phyloP scores from a whole-genome alignment of 2,888 invertebrate genomes.

The Coelogynopora nodosa region DNA sequence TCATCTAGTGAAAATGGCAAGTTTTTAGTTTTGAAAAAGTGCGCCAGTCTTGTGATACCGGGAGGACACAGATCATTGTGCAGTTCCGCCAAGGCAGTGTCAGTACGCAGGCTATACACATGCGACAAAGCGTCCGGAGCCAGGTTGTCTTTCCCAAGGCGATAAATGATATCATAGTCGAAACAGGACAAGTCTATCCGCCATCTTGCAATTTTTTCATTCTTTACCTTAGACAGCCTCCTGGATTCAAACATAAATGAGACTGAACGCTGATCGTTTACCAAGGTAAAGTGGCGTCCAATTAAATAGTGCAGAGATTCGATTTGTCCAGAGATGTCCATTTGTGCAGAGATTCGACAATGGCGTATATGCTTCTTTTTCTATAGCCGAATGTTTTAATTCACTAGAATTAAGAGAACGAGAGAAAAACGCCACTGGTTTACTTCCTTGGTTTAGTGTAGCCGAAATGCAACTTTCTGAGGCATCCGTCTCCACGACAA shows the following conservation, averaged over 20 bases:
- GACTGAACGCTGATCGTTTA: neutral
- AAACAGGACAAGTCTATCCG: constrained; percentile 35
- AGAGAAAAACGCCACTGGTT: neutral
- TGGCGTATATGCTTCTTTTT: neutral
- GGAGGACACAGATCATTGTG: constrained; percentile 48
- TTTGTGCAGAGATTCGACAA: neutral
- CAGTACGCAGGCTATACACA: neutral
- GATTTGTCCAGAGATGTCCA: no score
- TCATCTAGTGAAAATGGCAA: constrained; percentile 46
- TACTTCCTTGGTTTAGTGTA: neutral
- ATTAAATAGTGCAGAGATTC: neutral
- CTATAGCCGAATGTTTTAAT: neutral
- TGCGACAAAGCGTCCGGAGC: constrained; percentile 37
- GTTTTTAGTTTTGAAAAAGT: constrained; percentile 46
- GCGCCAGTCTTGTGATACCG: constrained; percentile 44
- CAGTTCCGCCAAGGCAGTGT: constrained; percentile 33
- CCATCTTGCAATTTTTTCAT: constrained; percentile 42
- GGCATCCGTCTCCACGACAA: constrained; percentile 30
- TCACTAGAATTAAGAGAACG: neutral
- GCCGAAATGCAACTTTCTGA: neutral
- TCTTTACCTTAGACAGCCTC: constrained; percentile 37
- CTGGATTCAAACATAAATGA: neutral
- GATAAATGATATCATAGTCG: constrained; percentile 40
- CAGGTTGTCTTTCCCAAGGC: constrained; percentile 36
- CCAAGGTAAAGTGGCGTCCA: neutral